phyloP scores from a whole-genome alignment of 2,797 vertebrate genomes.

The Spinus pinus region DNA sequence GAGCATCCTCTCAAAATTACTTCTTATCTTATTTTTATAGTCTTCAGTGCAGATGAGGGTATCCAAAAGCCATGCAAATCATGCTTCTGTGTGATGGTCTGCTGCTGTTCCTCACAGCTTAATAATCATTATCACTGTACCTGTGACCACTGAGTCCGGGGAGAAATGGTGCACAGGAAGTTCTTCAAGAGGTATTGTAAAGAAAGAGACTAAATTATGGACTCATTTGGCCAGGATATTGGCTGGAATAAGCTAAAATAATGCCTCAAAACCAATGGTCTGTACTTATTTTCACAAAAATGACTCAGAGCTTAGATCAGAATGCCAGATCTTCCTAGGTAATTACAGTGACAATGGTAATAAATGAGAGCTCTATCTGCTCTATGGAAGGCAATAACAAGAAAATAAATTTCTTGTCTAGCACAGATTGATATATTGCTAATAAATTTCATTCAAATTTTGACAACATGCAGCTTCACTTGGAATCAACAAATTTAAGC shows the following conservation, averaged over 20 bases:
- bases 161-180: background rate
- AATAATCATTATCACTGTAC: background rate
- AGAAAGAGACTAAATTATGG: background rate
- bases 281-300: background rate
- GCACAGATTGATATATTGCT: background rate
- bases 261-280: background rate
- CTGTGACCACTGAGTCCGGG: background rate
- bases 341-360: background rate
- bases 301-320: background rate
- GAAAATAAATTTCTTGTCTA: background rate
- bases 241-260: background rate
- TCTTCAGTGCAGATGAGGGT: background rate
- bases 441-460: background rate
- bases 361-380: background rate
- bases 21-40: background rate
- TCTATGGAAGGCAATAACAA: background rate
- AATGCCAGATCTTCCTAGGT: conserved; percentile 18
- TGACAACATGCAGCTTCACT: background rate
- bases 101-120: background rate
- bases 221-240: background rate
- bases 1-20: background rate
- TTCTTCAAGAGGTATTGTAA: background rate
- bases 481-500: background rate
- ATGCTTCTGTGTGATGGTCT: background rate
- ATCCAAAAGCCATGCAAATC: background rate